Evolutionary conservation across 2,797 vertebrate genomes (phyloP).

Genomic region (Smutsia gigantea): DNA sequence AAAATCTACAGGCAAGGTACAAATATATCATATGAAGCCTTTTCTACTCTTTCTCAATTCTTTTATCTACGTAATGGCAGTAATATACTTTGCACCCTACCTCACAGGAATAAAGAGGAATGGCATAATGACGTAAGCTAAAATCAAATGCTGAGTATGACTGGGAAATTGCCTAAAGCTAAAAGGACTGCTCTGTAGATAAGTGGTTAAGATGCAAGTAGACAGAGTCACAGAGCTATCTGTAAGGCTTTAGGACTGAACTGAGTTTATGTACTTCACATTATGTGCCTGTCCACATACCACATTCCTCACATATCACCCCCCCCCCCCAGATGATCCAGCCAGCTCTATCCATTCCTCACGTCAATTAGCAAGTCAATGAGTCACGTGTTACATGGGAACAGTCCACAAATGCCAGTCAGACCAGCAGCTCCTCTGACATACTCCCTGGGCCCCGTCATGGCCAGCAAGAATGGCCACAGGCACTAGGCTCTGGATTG

Average conservation of each 20-base stretch:
- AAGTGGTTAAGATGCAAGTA: constrained; percentile 41
- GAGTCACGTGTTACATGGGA: not conserved
- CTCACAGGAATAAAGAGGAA: constrained; percentile 54
- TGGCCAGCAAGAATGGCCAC: not conserved
- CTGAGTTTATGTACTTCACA: not conserved
- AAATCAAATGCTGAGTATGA: constrained; percentile 61
- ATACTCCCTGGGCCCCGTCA: not conserved
- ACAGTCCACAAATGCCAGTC: not conserved
- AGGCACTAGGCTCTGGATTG: not conserved
- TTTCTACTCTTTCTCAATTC: constrained; percentile 59
- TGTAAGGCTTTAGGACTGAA: not conserved
- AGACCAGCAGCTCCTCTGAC: not conserved
- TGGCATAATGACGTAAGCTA: constrained; percentile 29
- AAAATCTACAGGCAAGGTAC: constrained; percentile 47
- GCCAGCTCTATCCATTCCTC: not conserved
- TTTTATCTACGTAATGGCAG: constrained; percentile 56
- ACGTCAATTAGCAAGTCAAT: constrained; percentile 23
- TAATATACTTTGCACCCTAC: constrained; percentile 55
- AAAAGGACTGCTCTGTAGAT: constrained; percentile 45
- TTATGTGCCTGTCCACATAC: not conserved
- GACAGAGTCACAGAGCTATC: not conserved
- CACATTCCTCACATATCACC: too few relatives aligned
- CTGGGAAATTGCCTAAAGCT: constrained; percentile 34
- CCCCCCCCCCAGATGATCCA: not conserved
- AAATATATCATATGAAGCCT: constrained; percentile 56